A percentile compares a stretch with the other conserved stretches of the same genome.
Conservation (phyloP, 2,888 invertebrate genomes). For the Drosophila algonquin region DNA sequence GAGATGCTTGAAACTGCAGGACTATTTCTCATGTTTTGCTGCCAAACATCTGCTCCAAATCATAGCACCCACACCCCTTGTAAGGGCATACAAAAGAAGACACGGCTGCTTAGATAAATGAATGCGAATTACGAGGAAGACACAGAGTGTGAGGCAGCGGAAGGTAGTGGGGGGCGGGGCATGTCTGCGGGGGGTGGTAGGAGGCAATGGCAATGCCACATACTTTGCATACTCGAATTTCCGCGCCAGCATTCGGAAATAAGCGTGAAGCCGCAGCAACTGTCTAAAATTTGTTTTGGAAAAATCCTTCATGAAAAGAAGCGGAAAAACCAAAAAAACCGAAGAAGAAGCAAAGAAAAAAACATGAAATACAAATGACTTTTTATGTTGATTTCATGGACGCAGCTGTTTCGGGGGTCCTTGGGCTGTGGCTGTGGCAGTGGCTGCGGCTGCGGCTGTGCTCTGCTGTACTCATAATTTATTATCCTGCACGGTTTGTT, state of each 20-base stretch:
- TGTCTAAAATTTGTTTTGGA: constrained; percentile 56
- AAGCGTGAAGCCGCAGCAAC: constrained; percentile 73
- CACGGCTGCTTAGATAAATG: constrained; percentile 75
- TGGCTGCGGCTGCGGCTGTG: neutral
- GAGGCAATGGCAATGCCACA: constrained; percentile 45
- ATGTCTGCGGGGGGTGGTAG: constrained; percentile 6
- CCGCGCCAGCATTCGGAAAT: constrained; percentile 49
- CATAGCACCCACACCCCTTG: neutral
- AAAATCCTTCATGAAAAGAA: constrained; percentile 15
- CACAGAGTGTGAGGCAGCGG: neutral
- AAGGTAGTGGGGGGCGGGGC: neutral
- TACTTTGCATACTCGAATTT: constrained; percentile 69
- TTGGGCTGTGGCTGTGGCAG: constrained; percentile 18
- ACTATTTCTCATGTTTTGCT: neutral
- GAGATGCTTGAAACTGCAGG: neutral
- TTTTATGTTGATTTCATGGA: constrained; percentile 79
- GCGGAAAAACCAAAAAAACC: neutral
- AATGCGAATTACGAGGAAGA: constrained; percentile 56
- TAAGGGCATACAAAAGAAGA: constrained; percentile 47
- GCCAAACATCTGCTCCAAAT: neutral
- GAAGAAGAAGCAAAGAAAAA: constrained; percentile 35
- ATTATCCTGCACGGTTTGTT: constrained; percentile 66
- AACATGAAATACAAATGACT: constrained; percentile 72
- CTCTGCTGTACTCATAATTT: constrained; percentile 61
- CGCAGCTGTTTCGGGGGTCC: constrained; percentile 66